These are phyloP conservation scores for Aelia acuminata DNA, from an alignment of 2,888 invertebrate genomes.

Conservation along the genomic window DNA sequence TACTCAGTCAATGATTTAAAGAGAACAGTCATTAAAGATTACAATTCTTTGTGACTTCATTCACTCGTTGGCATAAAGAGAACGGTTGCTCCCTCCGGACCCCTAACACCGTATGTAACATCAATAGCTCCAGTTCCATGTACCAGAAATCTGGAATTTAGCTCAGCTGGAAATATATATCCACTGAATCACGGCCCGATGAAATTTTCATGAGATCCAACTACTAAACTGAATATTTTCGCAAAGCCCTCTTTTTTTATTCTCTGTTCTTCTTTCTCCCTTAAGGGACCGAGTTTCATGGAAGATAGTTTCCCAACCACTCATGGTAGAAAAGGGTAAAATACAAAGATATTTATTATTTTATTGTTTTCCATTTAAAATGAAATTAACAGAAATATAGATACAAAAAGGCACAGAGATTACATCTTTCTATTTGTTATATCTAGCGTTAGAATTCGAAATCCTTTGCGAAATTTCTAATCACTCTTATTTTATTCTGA, in stretches of 20 bases:
- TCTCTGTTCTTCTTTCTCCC: too few species aligned
- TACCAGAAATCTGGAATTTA: neutral
- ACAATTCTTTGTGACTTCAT: neutral
- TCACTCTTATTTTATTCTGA: too few species aligned
- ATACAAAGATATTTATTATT: neutral
- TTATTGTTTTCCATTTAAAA: too few species aligned
- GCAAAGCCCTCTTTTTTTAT: neutral
- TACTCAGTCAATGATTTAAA: too few species aligned
- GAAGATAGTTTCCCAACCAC: too few species aligned
- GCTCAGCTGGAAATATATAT: constrained; percentile 2
- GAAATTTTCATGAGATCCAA: constrained; percentile 21
- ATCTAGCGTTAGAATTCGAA: too few species aligned
- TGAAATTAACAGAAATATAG: too few species aligned
- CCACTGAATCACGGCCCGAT: neutral
- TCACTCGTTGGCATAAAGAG: neutral
- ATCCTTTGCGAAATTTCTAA: too few species aligned
- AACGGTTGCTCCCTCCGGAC: neutral
- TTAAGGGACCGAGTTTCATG: neutral
- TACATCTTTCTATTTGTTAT: too few species aligned
- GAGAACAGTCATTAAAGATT: too few species aligned
- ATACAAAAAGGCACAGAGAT: too few species aligned
- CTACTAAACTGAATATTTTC: constrained; percentile 14
- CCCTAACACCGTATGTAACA: neutral
- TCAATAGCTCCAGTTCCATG: neutral
- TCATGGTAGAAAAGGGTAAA: neutral